Evolutionary conservation across 2,888 invertebrate genomes (phyloP).

Genomic region (Nomada lathburiana): DNA sequence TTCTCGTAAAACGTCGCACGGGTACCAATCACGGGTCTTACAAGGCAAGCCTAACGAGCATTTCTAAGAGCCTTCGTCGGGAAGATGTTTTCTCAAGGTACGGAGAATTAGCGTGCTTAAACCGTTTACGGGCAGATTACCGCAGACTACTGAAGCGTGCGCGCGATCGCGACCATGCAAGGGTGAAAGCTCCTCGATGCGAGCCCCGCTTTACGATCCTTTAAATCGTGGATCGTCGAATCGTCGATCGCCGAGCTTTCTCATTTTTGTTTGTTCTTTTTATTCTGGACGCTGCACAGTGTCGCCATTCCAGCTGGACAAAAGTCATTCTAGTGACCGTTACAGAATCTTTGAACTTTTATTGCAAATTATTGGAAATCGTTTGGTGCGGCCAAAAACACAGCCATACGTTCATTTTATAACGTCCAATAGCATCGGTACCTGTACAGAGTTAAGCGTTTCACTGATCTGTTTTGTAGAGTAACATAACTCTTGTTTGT

Average conservation of each 20-base stretch:
- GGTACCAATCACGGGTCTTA: constrained; percentile 50
- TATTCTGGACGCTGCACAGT: neutral
- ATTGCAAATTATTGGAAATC: too few relatives aligned
- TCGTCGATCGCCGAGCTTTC: constrained; percentile 13
- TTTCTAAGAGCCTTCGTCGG: constrained; percentile 56
- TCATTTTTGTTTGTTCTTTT: neutral
- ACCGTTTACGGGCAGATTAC: constrained; percentile 60
- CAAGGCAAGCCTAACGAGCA: constrained; percentile 63
- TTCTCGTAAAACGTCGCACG: constrained; percentile 31
- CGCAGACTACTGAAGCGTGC: constrained; percentile 35
- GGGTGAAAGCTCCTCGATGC: constrained; percentile 44
- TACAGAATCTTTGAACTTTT: too few relatives aligned
- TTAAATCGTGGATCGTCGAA: constrained; percentile 26
- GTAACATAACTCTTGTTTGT: too few relatives aligned
- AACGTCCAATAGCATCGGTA: too few relatives aligned
- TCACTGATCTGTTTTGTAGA: too few relatives aligned
- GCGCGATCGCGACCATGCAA: neutral
- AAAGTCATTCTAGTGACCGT: too few relatives aligned
- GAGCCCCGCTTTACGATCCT: constrained; percentile 18
- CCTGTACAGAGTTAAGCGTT: too few relatives aligned
- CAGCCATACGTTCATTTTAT: too few relatives aligned
- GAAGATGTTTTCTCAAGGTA: constrained; percentile 57
- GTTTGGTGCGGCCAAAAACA: too few relatives aligned
- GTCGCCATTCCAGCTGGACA: too few relatives aligned
- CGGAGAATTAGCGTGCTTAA: constrained; percentile 63